A percentile compares a stretch with the other conserved stretches of the same genome.
phyloP scores from a whole-genome alignment of 1,140 invertebrate genomes.

The Apis laboriosa region DNA sequence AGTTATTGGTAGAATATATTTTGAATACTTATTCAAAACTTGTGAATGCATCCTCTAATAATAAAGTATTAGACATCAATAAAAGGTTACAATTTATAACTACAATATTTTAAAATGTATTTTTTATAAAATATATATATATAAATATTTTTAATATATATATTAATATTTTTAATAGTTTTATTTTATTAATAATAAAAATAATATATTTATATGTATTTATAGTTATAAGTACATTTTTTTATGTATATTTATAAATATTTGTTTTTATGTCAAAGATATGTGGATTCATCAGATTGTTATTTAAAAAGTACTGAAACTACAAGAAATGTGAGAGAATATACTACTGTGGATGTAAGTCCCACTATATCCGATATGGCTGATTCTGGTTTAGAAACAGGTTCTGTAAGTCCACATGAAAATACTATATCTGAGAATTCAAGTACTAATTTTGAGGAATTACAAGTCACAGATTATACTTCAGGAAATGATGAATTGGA shows the following conservation, averaged over 20 bases:
- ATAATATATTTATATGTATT: not conserved
- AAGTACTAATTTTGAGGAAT: conserved; percentile 77
- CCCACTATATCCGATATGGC: conserved; percentile 78
- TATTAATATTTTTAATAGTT: not conserved
- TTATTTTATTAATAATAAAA: conserved; percentile 1
- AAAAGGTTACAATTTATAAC: conserved; percentile 58
- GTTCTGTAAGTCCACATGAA: conserved; percentile 80
- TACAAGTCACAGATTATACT: conserved; percentile 85
- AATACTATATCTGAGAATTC: conserved; percentile 79
- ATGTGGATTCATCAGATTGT: conserved; percentile 43
- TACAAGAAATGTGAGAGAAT: conserved; percentile 33
- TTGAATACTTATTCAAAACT: conserved; percentile 56
- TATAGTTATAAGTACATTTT: not conserved
- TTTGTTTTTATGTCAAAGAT: conserved; percentile 47
- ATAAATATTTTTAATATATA: not conserved
- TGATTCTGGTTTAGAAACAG: conserved; percentile 83
- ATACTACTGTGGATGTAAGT: conserved; percentile 41
- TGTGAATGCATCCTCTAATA: conserved; percentile 52
- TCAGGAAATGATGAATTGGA: conserved; percentile 85
- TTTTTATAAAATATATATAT: not conserved
- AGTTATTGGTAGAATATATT: conserved; percentile 68
- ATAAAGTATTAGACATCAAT: conserved; percentile 49
- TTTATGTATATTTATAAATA: conserved; percentile 20
- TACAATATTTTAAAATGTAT: not conserved
- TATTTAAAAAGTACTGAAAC: not conserved